Base-by-base conservation (phyloP, 2,888 invertebrate genomes). In the Amiota mariae region DNA sequence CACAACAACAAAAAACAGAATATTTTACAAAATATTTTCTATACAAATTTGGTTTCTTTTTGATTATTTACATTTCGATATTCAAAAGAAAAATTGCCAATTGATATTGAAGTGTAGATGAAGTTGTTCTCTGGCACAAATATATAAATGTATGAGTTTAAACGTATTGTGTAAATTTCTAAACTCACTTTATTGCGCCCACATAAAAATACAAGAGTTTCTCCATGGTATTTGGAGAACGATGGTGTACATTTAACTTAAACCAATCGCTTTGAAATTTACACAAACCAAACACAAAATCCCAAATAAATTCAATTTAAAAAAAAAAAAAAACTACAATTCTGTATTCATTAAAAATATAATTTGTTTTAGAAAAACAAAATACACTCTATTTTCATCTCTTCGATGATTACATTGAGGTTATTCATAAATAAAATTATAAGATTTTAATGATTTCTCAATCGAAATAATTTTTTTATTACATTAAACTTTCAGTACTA, bases 31-130 rank as follows among this genome's bases (percentile, higher is more conserved):
- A 36, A 36, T 36, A 36, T 36, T 36, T 36, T 36, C 36, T 36
- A 36, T 36, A 36, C 36, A 36, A 36, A 36, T 36, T 24, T 36
- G 36, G 3, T 36, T 36, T 36, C 8, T 36, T 36, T 36, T 36
- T 36, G 8, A 6, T 36, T 6, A 6, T 36, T 36, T 6, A 36
- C 36, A 6, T 36, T 36, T 36, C 6, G 36, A 6, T 36, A 59
- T 20, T 12, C 63, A 12, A 63, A 73, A 72, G 54, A 18, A 20
- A 79, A 85, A 85, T 82, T 85, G 83, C 80, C 85, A 85, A 83
- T 85, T 82, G 82, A 78, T 82, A 78, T 81, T 84, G 80, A 84
- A 83, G 83, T 83, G 78, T 70, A 80, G 82, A 78, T 82, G 82
- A 82, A 68, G 51, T 68, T 24, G 13, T 24, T 6, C 51, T n/a